phyloP scores from a whole-genome alignment of 1,140 invertebrate genomes.

The Danaus plexippus region DNA sequence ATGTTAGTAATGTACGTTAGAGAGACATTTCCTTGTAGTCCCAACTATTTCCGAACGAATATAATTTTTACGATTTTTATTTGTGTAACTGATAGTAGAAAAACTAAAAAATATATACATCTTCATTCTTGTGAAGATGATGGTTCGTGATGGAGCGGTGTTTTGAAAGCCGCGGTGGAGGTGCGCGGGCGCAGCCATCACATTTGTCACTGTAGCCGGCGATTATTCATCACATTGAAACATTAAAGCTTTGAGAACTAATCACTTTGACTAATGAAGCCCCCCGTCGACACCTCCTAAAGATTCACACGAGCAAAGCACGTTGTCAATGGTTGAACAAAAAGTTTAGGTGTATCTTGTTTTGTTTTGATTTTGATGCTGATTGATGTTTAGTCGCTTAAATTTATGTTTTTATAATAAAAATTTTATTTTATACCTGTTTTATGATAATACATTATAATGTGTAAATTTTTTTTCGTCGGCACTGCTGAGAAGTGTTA shows the following conservation, averaged over 20 bases:
- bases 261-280: constrained; percentile 68
- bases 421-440: neutral
- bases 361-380: neutral
- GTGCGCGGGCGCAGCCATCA: constrained; percentile 51
- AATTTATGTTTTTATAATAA: constrained; percentile 7
- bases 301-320: constrained; percentile 42
- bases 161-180: constrained; percentile 48
- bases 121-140: constrained; percentile 54
- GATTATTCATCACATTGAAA: constrained; percentile 71
- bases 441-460: no score
- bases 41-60: no score
- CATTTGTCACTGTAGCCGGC: constrained; percentile 67
- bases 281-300: constrained; percentile 62
- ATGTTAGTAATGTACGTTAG: no score
- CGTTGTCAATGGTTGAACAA: no score
- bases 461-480: neutral
- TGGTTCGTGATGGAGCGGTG: constrained; percentile 59
- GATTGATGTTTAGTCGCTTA: constrained; percentile 5
- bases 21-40: no score
- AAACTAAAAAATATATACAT: constrained; percentile 62
- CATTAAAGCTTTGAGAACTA: constrained; percentile 66
- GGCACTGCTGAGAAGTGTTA: neutral
- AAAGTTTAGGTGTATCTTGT: no score
- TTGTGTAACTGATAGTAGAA: no score
- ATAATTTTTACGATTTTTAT: no score